Evolutionary conservation across 2,113 vertebrate genomes (phyloP).

Genomic region (Vulpes ferrilata): DNA sequence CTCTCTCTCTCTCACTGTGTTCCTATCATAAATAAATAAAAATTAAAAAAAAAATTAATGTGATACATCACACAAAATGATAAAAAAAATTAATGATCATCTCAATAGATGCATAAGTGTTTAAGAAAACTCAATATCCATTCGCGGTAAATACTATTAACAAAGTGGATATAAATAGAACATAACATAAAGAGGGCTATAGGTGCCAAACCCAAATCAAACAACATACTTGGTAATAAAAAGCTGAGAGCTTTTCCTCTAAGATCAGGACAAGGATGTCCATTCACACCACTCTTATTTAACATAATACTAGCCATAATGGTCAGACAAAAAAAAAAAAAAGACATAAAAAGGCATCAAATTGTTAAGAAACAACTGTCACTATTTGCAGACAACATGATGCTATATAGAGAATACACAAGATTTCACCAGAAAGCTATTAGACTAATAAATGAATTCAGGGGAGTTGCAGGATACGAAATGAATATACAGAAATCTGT

Average conservation of each 20-base stretch:
- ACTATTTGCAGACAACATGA: neutral
- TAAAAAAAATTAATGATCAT: neutral
- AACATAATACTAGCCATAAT: neutral
- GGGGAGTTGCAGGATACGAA: neutral
- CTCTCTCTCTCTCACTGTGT: no score
- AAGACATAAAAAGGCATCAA: neutral
- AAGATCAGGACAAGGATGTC: neutral
- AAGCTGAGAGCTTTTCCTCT: neutral
- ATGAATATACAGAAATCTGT: neutral
- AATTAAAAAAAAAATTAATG: neutral
- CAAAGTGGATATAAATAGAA: neutral
- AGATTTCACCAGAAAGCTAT: neutral
- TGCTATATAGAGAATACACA: neutral
- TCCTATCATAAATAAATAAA: no score
- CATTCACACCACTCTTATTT: neutral
- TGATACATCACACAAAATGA: neutral
- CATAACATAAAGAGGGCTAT: neutral
- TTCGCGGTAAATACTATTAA: neutral
- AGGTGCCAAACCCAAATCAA: neutral
- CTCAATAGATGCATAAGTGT: neutral
- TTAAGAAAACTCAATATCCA: neutral
- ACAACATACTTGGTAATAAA: neutral
- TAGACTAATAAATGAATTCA: neutral
- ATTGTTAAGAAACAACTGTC: neutral
- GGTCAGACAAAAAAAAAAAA: neutral